phyloP scores from a whole-genome alignment of 2,888 invertebrate genomes.

The Cheilosia urbana region DNA sequence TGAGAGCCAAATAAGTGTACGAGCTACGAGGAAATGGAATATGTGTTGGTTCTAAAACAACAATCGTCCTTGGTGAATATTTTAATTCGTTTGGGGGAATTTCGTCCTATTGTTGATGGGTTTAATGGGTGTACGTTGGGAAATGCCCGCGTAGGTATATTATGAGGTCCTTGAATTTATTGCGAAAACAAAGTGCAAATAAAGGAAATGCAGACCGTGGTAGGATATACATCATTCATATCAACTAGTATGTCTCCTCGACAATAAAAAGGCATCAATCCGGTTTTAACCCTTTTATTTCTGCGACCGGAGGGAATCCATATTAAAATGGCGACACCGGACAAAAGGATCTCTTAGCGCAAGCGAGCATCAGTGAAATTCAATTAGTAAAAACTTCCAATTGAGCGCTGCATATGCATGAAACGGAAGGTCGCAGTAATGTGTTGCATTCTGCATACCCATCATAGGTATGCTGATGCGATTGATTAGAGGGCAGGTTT shows the following conservation, averaged over 20 bases:
- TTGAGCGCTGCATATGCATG: background rate
- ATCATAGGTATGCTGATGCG: background rate
- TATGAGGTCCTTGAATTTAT: conserved; percentile 56
- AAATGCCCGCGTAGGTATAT: conserved; percentile 10
- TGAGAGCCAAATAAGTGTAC: conserved; percentile 7
- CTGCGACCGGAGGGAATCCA: background rate
- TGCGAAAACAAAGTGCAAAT: conserved; percentile 65
- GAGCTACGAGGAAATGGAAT: conserved; percentile 3
- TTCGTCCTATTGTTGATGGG: conserved; percentile 37
- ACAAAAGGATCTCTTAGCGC: conserved; percentile 8
- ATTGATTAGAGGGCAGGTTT: conserved; percentile 46
- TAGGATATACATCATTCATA: background rate
- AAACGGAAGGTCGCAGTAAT: conserved; percentile 6
- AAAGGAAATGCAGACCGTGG: conserved; percentile 33
- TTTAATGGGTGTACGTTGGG: conserved; percentile 24
- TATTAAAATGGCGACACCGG: background rate
- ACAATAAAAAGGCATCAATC: conserved; percentile 29
- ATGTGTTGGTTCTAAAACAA: conserved; percentile 63
- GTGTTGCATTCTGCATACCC: conserved; percentile 47
- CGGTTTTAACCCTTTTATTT: conserved; percentile 11
- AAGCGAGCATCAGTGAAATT: background rate
- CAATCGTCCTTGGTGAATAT: conserved; percentile 32
- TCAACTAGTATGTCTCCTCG: background rate
- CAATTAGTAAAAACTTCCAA: conserved; percentile 8
- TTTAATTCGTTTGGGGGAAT: conserved; percentile 59